phyloP scores from a whole-genome alignment of 2,888 invertebrate genomes.

The Eupithecia subfuscata region DNA sequence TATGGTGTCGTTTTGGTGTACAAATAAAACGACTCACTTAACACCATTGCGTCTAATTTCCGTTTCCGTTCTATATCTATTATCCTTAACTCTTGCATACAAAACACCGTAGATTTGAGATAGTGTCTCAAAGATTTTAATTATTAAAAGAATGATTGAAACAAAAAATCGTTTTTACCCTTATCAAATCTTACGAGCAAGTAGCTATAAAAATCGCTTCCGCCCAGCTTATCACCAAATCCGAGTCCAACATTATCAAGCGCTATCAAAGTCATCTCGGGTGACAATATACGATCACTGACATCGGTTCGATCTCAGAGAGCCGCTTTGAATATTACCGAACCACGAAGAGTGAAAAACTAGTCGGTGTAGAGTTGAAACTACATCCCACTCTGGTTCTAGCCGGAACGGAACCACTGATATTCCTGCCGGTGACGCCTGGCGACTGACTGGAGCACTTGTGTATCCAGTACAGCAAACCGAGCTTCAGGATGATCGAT shows the following conservation, averaged over 20 bases:
- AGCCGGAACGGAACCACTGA: not conserved
- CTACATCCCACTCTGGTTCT: not conserved
- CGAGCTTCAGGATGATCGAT: not conserved
- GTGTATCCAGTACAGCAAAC: not conserved
- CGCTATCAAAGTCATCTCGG: constrained; percentile 77
- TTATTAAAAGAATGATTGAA: not conserved
- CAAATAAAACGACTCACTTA: not conserved
- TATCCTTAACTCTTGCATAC: constrained; percentile 18
- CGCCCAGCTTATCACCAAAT: constrained; percentile 45
- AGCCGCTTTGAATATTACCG: constrained; percentile 76
- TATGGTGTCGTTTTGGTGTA: not conserved
- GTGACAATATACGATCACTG: constrained; percentile 82
- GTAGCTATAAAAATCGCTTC: constrained; percentile 36
- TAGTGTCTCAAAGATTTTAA: constrained; percentile 1
- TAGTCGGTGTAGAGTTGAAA: constrained; percentile 18
- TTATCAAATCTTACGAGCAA: not conserved
- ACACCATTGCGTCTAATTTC: constrained; percentile 25
- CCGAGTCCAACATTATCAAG: constrained; percentile 57
- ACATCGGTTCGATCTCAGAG: constrained; percentile 72
- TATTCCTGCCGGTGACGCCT: no score
- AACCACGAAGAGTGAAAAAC: constrained; percentile 32
- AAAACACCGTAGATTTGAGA: constrained; percentile 23
- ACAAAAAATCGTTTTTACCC: constrained; percentile 13
- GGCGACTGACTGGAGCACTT: not conserved
- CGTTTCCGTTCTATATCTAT: constrained; percentile 26